phyloP scores from a whole-genome alignment of 1,140 invertebrate genomes.

The Zeugodacus cucurbitae region DNA sequence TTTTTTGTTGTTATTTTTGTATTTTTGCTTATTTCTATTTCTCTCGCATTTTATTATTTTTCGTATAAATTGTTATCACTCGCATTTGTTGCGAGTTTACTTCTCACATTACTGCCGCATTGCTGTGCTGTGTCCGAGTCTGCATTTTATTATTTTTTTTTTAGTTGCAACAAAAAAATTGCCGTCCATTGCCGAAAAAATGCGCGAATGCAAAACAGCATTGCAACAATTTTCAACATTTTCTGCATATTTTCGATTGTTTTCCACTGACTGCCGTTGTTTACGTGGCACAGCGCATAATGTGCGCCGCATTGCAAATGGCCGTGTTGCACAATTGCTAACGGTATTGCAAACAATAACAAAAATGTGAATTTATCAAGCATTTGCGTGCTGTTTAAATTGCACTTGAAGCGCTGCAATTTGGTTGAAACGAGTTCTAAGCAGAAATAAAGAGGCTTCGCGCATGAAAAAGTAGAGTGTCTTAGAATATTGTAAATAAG shows the following conservation, averaged over 20 bases:
- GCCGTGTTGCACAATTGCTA: background rate
- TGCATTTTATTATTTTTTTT: background rate
- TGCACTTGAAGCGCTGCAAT: background rate
- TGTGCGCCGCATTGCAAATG: conserved; percentile 5
- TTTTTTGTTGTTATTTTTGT: background rate
- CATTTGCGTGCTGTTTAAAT: conserved; percentile 1
- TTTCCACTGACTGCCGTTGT: background rate
- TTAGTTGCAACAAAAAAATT: background rate
- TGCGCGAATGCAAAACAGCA: conserved; percentile 15
- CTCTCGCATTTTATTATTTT: background rate
- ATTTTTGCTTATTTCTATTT: background rate
- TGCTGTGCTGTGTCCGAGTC: background rate
- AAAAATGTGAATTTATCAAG: background rate
- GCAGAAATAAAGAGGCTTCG: background rate
- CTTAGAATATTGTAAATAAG: background rate
- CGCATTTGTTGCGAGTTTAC: background rate
- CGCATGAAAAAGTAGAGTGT: no score
- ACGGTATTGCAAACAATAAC: background rate
- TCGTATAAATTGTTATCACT: conserved; percentile 8
- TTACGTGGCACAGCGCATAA: background rate
- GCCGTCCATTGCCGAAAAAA: background rate
- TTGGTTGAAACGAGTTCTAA: background rate
- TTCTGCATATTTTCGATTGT: conserved; percentile 18
- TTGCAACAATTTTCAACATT: conserved; percentile 25
- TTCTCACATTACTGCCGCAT: background rate